Base-by-base conservation (phyloP, 2,888 invertebrate genomes). In the Pristionchus entomophagus region DNA sequence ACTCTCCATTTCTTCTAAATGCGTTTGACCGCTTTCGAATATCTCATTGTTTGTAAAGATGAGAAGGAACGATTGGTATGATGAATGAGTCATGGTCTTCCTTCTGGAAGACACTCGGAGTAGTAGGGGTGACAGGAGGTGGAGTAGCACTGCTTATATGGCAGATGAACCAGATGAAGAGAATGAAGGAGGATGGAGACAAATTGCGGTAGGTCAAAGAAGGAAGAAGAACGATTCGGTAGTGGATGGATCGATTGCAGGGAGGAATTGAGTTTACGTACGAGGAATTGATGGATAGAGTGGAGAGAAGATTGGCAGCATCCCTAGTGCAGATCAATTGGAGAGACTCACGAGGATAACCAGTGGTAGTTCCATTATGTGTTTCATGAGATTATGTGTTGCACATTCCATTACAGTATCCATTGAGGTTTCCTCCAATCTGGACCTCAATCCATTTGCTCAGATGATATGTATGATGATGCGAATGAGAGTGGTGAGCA, bases 391-490 rank as follows among this genome's bases (percentile, higher is more conserved):
- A 69, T 69, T 69, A 69, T 69, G 6, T 10, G 3, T n/a, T n/a
- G n/a, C n/a, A n/a, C n/a, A n/a, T n/a, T n/a, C n/a, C n/a, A n/a
- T n/a, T n/a, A n/a, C n/a, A n/a, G n/a, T n/a, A 41, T 19, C 22
- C 45, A 41, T 19, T 29, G 56, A 41, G 41, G 53, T 10, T 65
- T 49, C 32, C 83, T 45, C 14, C 65, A 53, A 59, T 83, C 59
- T 29, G 53, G 26, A 1, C 84, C 49, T 38, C 35, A 59, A 26
- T 69, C 69, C 1, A 84, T 84, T 10, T 35, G 35, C 19, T 84
- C 84, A 14, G 41, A 69, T 65, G 69, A 73, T n/a, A 73, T 51
- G 69, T 69, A 84, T 53, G 84, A 73, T 65, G 84, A 84, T 51
- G 69, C 69, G 17, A 83, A 62, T 62, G 83, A 56, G 81, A 81